Evolutionary conservation across 2,797 vertebrate genomes (phyloP).

Genomic region (Neomorphus geoffroyi): DNA sequence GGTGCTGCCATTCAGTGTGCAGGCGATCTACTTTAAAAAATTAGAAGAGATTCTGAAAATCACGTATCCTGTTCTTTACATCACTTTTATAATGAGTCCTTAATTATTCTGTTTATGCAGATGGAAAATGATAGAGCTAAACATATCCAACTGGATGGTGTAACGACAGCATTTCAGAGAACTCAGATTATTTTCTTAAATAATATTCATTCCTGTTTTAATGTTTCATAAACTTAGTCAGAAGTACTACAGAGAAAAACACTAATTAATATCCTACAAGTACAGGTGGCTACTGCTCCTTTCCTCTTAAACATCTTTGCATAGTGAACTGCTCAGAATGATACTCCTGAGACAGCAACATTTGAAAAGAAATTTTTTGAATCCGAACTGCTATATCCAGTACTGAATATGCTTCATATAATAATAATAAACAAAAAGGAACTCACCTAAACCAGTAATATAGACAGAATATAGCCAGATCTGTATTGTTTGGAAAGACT

Average conservation of each 20-base stretch:
- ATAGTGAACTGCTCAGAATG: neutral
- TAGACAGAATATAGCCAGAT: neutral
- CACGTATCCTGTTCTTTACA: neutral
- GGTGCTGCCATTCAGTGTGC: neutral
- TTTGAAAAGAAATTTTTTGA: neutral
- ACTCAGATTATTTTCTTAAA: neutral
- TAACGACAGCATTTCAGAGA: neutral
- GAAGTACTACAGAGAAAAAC: conserved; percentile 3
- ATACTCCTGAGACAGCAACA: neutral
- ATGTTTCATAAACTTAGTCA: neutral
- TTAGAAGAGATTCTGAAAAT: neutral
- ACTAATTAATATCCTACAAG: conserved; percentile 1
- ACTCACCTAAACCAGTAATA: neutral
- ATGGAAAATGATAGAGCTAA: neutral
- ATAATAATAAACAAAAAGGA: neutral
- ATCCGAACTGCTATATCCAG: neutral
- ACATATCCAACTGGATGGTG: neutral
- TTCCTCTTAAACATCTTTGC: neutral
- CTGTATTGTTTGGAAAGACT: conserved; percentile 11
- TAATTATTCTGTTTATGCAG: neutral
- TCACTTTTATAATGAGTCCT: neutral
- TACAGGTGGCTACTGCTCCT: neutral
- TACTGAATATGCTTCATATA: neutral
- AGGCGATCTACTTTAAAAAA: neutral
- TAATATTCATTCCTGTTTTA: neutral